phyloP scores from a whole-genome alignment of 1,140 invertebrate genomes.

The Cydia fagiglandana region DNA sequence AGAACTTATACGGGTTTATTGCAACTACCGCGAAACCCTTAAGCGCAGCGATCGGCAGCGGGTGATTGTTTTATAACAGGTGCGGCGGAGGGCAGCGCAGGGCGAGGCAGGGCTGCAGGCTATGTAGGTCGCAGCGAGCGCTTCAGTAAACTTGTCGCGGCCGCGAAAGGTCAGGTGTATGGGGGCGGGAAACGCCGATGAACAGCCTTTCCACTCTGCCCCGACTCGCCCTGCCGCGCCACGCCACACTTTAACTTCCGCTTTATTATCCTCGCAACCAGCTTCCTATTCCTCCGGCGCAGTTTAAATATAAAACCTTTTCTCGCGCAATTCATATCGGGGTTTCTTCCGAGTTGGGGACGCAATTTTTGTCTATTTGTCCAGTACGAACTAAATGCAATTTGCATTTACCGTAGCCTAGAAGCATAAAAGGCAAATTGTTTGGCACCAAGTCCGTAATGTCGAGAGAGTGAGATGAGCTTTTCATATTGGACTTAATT shows the following conservation, averaged over 20 bases:
- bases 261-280: slow-evolving; percentile 54
- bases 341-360: slow-evolving; percentile 25
- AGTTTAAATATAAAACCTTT: slow-evolving; percentile 31
- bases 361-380: slow-evolving; percentile 31
- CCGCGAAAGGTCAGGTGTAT: slow-evolving; percentile 72
- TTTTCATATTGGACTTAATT: slow-evolving; percentile 6
- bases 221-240: slow-evolving; percentile 34
- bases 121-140: slow-evolving; percentile 72
- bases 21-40: slow-evolving; percentile 26
- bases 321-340: slow-evolving; percentile 28
- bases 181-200: slow-evolving; percentile 71
- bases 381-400: slow-evolving; percentile 19
- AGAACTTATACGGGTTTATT: slow-evolving; percentile 29
- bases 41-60: slow-evolving; percentile 16
- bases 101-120: slow-evolving; percentile 38
- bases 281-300: slow-evolving; percentile 45
- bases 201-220: slow-evolving; percentile 50
- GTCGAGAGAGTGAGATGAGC: not conserved
- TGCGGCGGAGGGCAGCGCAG: slow-evolving; percentile 26
- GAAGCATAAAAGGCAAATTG: slow-evolving; percentile 11
- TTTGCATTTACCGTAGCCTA: slow-evolving; percentile 22
- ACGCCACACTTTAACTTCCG: slow-evolving; percentile 56
- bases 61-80: slow-evolving; percentile 31
- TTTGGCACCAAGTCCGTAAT: slow-evolving; percentile 10
- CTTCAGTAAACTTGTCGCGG: slow-evolving; percentile 71